Conservation (phyloP, 2,113 vertebrate genomes). For the Regulus satrapa region DNA sequence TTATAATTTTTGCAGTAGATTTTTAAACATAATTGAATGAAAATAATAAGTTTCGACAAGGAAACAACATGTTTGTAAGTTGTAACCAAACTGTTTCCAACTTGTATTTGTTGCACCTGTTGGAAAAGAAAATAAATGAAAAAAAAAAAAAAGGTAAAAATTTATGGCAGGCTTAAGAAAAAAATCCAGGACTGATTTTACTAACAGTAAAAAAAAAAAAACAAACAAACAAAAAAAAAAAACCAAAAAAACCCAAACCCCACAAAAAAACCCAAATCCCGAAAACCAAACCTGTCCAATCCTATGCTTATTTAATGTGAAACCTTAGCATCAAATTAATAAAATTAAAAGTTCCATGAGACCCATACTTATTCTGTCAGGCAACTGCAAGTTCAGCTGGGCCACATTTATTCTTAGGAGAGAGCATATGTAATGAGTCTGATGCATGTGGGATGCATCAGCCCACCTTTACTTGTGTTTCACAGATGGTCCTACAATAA, state of each 20-base stretch:
- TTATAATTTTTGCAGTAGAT: neutral
- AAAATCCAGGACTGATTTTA: neutral
- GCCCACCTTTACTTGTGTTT: neutral
- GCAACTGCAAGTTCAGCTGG: neutral
- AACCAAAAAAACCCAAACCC: too few species aligned
- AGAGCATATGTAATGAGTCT: neutral
- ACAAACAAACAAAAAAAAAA: too few species aligned
- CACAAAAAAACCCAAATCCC: too few species aligned
- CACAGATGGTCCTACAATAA: neutral
- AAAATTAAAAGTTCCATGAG: neutral
- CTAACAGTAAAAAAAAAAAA: neutral
- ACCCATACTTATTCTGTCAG: neutral
- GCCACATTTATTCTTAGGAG: neutral
- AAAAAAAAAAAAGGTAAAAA: neutral
- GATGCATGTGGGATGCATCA: neutral
- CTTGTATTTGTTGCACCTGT: neutral
- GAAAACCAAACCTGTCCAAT: neutral
- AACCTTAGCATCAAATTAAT: neutral
- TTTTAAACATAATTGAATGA: neutral
- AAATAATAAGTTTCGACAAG: too few species aligned
- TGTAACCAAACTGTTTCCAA: too few species aligned
- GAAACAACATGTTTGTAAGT: too few species aligned
- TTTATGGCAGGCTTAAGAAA: neutral
- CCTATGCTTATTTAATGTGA: neutral
- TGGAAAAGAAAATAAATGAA: rapidly evolving